phyloP scores from a whole-genome alignment of 2,888 invertebrate genomes.

The Luperina nickerlii region DNA sequence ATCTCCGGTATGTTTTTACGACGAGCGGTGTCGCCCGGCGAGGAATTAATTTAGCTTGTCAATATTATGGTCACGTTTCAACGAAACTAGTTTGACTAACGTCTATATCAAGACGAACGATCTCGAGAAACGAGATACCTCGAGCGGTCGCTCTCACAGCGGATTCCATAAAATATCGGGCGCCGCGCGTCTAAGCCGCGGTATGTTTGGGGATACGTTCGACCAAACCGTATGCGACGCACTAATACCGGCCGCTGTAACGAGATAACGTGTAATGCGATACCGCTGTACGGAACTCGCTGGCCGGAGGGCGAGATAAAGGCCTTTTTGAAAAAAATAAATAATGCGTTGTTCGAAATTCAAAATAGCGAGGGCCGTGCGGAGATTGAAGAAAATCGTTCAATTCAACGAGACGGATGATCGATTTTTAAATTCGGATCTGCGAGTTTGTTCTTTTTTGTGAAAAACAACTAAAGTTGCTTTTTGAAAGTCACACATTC shows the following conservation, averaged over 20 bases:
- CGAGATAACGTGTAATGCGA: slow-evolving; percentile 88
- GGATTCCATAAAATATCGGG: slow-evolving; percentile 84
- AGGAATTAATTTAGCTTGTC: slow-evolving; percentile 85
- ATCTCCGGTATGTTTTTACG: slow-evolving; percentile 75
- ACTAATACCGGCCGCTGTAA: slow-evolving; percentile 82
- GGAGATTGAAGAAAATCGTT: slow-evolving; percentile 79
- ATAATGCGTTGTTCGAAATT: slow-evolving; percentile 83
- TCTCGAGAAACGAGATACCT: slow-evolving; percentile 86
- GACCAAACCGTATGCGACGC: slow-evolving; percentile 70
- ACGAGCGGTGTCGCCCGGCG: slow-evolving; percentile 74
- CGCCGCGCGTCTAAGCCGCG: slow-evolving; percentile 70
- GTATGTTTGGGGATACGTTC: slow-evolving; percentile 58
- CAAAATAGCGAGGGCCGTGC: slow-evolving; percentile 81
- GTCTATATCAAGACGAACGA: slow-evolving; percentile 84
- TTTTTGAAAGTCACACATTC: slow-evolving; percentile 38
- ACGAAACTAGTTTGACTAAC: slow-evolving; percentile 85
- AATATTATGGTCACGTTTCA: slow-evolving; percentile 86
- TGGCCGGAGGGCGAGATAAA: slow-evolving; percentile 86
- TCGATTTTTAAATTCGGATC: slow-evolving; percentile 68
- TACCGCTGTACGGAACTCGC: slow-evolving; percentile 84
- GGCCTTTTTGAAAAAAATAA: slow-evolving; percentile 82
- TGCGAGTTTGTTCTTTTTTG: slow-evolving; percentile 34
- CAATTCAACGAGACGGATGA: slow-evolving; percentile 75
- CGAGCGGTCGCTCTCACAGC: slow-evolving; percentile 81
- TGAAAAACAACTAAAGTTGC: slow-evolving; percentile 20